Conservation (phyloP, 2,113 vertebrate species). For the Oophaga pumilio region DNA sequence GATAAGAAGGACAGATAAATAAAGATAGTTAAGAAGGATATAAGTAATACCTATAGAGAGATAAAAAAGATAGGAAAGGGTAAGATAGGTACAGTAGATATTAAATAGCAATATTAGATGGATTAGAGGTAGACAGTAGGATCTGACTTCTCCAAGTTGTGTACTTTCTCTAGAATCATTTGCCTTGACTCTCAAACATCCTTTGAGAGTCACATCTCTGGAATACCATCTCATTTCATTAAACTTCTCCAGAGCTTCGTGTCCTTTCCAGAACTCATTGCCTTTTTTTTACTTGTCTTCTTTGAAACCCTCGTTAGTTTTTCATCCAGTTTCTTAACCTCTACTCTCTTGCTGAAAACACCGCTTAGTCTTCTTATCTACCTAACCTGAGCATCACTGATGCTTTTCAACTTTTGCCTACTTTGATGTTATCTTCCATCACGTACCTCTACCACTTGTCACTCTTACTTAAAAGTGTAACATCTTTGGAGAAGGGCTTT, state of each 20-base stretch:
- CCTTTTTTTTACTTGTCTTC: neutral
- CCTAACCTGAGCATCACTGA: neutral
- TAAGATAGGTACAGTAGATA: no score
- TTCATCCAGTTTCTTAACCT: conserved; percentile 11
- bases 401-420: neutral
- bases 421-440: conserved; percentile 7
- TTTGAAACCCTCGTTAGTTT: conserved; percentile 2
- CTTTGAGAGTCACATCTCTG: neutral
- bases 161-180: neutral
- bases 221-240: neutral
- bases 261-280: neutral
- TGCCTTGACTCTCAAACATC: neutral
- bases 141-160: neutral
- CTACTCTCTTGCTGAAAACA: conserved; percentile 17
- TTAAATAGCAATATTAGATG: no score
- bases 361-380: neutral
- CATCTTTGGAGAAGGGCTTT: neutral
- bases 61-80: no score
- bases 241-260: neutral
- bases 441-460: neutral
- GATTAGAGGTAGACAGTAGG: no score
- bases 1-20: no score
- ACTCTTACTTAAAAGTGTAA: neutral
- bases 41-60: no score
- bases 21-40: no score